Conservation (phyloP, 2,888 invertebrate species). For the Drosophila dives region DNA sequence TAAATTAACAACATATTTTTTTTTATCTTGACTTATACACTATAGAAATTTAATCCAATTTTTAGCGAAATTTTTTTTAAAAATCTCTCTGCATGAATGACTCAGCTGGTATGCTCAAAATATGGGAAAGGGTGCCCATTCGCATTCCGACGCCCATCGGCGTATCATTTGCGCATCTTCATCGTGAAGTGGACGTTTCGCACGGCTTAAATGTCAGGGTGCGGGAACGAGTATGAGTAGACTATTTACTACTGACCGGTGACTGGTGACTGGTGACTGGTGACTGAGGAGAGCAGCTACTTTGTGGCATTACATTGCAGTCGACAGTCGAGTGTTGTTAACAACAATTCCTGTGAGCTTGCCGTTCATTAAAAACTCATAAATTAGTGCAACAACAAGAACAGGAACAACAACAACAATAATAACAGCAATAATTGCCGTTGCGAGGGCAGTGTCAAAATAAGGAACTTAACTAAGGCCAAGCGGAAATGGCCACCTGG, state of each 20-base stretch:
- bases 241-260: slow-evolving; percentile 23
- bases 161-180: slow-evolving; percentile 73
- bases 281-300: slow-evolving; percentile 34
- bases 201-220: slow-evolving; percentile 50
- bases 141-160: slow-evolving; percentile 61
- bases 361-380: slow-evolving; percentile 81
- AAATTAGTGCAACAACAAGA: slow-evolving; percentile 65
- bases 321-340: slow-evolving; percentile 64
- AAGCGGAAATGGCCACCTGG: slow-evolving; percentile 63
- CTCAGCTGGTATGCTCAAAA: slow-evolving; percentile 19
- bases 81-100: slow-evolving; percentile 6
- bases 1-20: neutral
- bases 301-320: slow-evolving; percentile 51
- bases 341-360: slow-evolving; percentile 79
- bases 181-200: slow-evolving; percentile 53
- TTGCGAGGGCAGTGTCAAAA: slow-evolving; percentile 66
- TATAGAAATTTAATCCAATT: neutral
- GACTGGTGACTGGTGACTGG: slow-evolving; percentile 40
- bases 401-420: slow-evolving; percentile 26
- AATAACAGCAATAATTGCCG: slow-evolving; percentile 66
- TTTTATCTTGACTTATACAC: neutral
- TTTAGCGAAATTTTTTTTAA: neutral
- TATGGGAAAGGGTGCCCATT: slow-evolving; percentile 13
- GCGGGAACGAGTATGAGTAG: slow-evolving; percentile 35
- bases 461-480: slow-evolving; percentile 43